Evolutionary conservation across 2,888 invertebrate species (phyloP).

Genomic region (Bimastos eiseni): DNA sequence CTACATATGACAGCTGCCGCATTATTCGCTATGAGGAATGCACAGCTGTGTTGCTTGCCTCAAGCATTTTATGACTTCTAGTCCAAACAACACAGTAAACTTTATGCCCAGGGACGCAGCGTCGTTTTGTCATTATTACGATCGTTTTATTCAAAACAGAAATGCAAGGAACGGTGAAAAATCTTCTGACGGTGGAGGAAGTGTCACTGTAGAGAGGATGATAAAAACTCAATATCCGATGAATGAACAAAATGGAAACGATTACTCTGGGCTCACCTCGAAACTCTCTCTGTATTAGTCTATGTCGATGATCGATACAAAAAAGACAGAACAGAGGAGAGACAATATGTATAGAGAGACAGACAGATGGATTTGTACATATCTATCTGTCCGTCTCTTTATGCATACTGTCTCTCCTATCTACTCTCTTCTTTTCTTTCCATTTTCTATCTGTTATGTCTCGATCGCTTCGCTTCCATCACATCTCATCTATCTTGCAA

Average conservation of each 20-base stretch:
- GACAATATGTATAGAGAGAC: too few relatives aligned
- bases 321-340: too few relatives aligned
- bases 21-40: neutral
- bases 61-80: neutral
- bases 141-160: neutral
- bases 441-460: neutral
- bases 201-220: neutral
- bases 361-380: neutral
- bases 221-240: neutral
- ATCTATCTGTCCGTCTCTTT: neutral
- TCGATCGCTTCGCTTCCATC: neutral
- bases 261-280: neutral
- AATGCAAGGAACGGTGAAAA: neutral
- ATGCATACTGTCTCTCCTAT: neutral
- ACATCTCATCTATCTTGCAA: neutral
- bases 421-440: neutral
- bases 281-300: neutral
- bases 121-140: neutral
- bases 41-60: neutral
- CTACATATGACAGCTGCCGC: neutral
- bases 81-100: neutral
- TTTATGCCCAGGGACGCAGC: neutral
- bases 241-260: neutral
- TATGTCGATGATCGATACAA: too few relatives aligned
- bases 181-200: neutral